Conservation (phyloP, 2,797 vertebrate species). For the Sciurus vulgaris region DNA sequence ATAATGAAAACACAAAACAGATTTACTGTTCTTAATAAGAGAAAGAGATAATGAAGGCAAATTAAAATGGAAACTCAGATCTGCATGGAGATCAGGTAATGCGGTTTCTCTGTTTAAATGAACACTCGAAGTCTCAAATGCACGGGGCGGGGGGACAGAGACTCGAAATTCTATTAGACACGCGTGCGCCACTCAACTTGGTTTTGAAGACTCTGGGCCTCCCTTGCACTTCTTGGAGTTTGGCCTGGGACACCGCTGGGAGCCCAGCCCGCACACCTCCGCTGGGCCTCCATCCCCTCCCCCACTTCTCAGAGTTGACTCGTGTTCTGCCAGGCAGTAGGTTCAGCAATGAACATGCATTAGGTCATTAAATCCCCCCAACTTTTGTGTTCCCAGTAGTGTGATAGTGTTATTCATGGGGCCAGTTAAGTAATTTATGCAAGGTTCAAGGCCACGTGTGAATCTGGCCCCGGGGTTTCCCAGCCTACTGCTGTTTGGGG, state of each 20-base stretch:
- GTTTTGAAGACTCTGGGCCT: constrained; percentile 25
- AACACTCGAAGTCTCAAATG: constrained; percentile 80
- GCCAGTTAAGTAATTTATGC: neutral
- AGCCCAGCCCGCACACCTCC: neutral
- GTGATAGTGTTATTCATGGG: neutral
- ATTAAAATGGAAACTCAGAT: constrained; percentile 90
- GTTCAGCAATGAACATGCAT: neutral
- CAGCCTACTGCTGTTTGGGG: too few relatives aligned
- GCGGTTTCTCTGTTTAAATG: constrained; percentile 85
- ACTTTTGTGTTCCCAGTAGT: neutral
- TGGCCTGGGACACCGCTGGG: neutral
- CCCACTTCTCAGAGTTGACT: neutral
- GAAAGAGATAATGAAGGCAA: constrained; percentile 91
- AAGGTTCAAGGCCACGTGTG: constrained; percentile 75
- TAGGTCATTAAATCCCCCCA: neutral
- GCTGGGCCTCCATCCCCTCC: rapidly evolving
- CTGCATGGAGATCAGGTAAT: constrained; percentile 84
- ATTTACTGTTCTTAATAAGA: constrained; percentile 92
- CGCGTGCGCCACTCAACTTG: neutral
- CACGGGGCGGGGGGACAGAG: constrained; percentile 50
- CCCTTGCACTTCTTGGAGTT: constrained; percentile 70
- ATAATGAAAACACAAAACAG: constrained; percentile 92
- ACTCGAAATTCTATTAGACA: constrained; percentile 64
- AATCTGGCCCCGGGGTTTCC: neutral
- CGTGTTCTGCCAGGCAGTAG: rapidly evolving